Conservation (phyloP, 1,140 invertebrate species). For the Heliconius melpomene region DNA sequence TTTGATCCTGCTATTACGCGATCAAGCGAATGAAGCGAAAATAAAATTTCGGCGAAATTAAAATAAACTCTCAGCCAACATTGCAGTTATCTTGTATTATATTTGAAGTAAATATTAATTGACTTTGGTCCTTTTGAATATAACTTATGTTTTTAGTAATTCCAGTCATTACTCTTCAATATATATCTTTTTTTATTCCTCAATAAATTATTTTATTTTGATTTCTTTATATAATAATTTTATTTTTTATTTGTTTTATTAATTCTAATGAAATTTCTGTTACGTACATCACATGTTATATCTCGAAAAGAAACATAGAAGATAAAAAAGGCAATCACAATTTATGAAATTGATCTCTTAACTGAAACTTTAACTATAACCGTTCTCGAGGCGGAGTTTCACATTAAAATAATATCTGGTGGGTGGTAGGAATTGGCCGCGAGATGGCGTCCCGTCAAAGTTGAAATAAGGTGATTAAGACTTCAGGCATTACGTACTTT, state of each 20-base stretch:
- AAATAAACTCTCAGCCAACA: no score
- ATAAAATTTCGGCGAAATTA: no score
- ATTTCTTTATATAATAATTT: no score
- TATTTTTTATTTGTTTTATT: no score
- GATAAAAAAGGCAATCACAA: constrained; percentile 50
- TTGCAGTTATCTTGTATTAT: no score
- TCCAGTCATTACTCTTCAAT: no score
- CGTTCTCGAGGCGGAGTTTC: constrained; percentile 55
- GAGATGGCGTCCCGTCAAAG: constrained; percentile 62
- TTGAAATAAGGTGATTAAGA: constrained; percentile 64
- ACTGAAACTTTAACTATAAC: constrained; percentile 65
- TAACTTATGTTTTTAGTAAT: no score
- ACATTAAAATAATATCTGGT: constrained; percentile 68
- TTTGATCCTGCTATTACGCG: neutral
- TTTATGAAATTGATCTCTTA: constrained; percentile 59
- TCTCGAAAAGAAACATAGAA: constrained; percentile 47
- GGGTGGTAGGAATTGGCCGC: constrained; percentile 59
- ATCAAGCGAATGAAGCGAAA: neutral
- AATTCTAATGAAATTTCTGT: neutral
- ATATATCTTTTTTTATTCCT: no score
- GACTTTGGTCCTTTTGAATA: no score
- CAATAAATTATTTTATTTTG: no score
- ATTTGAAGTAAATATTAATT: no score
- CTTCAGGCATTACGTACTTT: constrained; percentile 52
- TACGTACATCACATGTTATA: neutral